Percentiles rank a stretch among this genome's conserved stretches.
Evolutionary conservation across 2,113 vertebrate genomes (phyloP).

Genomic region (Cyanoderma ruficeps): DNA sequence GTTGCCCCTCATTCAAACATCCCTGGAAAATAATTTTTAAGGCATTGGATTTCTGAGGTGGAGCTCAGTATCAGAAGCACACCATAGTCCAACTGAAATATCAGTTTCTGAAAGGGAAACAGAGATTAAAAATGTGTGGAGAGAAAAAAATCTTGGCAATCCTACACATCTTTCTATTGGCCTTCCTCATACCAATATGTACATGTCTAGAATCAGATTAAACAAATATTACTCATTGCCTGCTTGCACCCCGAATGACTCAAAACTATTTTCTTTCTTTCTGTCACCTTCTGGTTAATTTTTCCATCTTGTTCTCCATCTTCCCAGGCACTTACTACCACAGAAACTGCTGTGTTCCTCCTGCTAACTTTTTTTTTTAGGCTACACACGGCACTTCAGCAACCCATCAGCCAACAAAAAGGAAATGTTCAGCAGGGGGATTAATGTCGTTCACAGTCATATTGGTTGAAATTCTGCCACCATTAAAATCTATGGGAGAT

Average conservation of each 20-base stretch:
- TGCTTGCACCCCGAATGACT: accelerated
- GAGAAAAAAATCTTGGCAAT: not conserved
- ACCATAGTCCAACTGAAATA: not conserved
- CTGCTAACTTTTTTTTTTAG: not conserved
- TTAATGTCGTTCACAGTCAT: not conserved
- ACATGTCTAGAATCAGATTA: accelerated
- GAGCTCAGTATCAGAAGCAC: not conserved
- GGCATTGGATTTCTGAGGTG: accelerated
- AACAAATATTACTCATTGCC: not conserved
- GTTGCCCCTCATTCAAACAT: not conserved
- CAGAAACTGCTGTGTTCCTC: not conserved
- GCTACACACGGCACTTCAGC: not conserved
- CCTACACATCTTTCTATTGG: not conserved
- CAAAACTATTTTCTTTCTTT: not conserved
- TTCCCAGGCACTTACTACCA: not conserved
- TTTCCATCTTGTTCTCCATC: not conserved
- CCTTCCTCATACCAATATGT: not conserved
- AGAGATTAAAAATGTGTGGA: accelerated
- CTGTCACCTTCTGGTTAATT: not conserved
- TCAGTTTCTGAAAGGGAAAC: not conserved
- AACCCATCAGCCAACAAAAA: not conserved
- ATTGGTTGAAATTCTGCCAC: not conserved
- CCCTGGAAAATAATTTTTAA: not conserved
- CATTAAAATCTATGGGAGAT: not conserved
- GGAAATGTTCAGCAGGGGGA: not conserved